Conservation (phyloP, 2,888 invertebrate species). For the Arrhopalites spinosus region DNA sequence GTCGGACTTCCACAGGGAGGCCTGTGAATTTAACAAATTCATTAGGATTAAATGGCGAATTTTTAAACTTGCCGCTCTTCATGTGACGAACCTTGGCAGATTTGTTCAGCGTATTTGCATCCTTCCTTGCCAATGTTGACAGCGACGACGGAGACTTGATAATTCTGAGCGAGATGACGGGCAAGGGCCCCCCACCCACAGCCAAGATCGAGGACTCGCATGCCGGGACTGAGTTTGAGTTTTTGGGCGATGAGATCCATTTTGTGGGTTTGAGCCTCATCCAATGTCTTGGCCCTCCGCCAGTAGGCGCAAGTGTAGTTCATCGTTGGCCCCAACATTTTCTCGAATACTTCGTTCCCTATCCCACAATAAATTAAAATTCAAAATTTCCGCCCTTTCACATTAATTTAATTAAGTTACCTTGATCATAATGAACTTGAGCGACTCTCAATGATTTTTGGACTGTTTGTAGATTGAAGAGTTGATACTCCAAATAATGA, state of each 20-base stretch:
- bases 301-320: conserved; percentile 53
- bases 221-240: conserved; percentile 50
- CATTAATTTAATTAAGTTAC: not conserved
- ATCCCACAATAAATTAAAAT: not conserved
- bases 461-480: conserved; percentile 9
- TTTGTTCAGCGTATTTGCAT: conserved; percentile 36
- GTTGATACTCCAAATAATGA: conserved; percentile 1
- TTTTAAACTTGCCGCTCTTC: too few species aligned
- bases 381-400: too few species aligned
- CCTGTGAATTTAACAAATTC: not conserved
- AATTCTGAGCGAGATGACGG: conserved; percentile 50
- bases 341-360: conserved; percentile 50
- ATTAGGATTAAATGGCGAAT: too few species aligned
- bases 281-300: conserved; percentile 45
- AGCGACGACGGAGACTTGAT: conserved; percentile 47
- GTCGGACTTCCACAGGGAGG: conserved; percentile 13
- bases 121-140: conserved; percentile 47
- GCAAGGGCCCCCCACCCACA: conserved; percentile 53
- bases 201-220: conserved; percentile 46
- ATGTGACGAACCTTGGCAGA: not conserved
- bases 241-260: conserved; percentile 51
- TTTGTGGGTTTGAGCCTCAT: conserved; percentile 50
- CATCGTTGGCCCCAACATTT: conserved; percentile 49
- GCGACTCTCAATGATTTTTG: not conserved
- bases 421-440: not conserved